phyloP scores from a whole-genome alignment of 2,797 vertebrate species.

The Cephalopachus bancanus region DNA sequence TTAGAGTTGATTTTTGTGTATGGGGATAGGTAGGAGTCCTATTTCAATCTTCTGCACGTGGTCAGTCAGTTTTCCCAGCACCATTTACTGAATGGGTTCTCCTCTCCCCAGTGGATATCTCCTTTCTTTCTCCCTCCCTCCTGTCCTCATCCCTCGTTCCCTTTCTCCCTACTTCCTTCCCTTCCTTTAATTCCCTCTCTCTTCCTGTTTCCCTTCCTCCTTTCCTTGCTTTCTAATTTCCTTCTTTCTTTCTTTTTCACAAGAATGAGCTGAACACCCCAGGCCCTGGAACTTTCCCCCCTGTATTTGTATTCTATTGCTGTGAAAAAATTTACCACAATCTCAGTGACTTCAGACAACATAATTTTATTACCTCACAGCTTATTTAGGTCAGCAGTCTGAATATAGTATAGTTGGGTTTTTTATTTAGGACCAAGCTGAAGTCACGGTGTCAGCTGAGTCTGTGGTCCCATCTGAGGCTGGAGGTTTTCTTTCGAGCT shows the following conservation, averaged over 20 bases:
- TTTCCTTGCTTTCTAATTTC: neutral
- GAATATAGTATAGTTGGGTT: neutral
- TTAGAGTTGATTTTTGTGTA: too few relatives aligned
- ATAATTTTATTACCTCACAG: neutral
- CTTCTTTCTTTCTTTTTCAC: neutral
- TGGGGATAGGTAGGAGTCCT: too few relatives aligned
- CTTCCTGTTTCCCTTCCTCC: neutral
- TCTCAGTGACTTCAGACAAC: neutral
- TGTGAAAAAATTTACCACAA: neutral
- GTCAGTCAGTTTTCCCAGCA: too few relatives aligned
- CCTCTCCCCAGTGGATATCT: too few relatives aligned
- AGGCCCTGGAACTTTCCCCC: neutral
- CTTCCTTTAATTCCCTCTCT: fast-evolving
- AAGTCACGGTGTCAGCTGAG: neutral
- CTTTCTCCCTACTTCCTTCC: neutral
- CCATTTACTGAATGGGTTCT: too few relatives aligned
- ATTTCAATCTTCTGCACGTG: too few relatives aligned
- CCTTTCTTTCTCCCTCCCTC: too few relatives aligned
- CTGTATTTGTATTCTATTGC: neutral
- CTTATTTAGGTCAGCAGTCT: neutral
- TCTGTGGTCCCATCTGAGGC: neutral
- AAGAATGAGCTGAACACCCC: neutral
- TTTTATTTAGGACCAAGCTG: neutral
- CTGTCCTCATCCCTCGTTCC: too few relatives aligned
- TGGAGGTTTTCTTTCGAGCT: neutral